Percentiles rank a stretch among this genome's conserved stretches.
Evolutionary conservation across 2,797 vertebrate species (phyloP).

Genomic region (Caiman crocodilus): DNA sequence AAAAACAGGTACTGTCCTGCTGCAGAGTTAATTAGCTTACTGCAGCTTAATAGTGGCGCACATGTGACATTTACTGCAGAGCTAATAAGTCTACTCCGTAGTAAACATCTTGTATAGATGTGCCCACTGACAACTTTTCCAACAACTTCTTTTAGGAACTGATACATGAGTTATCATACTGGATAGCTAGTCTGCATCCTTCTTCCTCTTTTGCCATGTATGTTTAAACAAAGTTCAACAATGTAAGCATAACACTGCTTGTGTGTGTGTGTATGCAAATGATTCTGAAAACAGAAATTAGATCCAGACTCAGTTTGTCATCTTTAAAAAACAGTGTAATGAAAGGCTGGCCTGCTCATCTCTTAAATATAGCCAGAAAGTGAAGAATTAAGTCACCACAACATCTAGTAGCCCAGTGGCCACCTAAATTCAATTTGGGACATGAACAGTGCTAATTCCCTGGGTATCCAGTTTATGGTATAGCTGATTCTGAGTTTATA

Average conservation of each 20-base stretch:
- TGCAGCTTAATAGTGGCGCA: too few relatives aligned
- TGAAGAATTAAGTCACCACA: background rate
- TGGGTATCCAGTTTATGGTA: rapidly evolving
- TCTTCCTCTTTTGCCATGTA: background rate
- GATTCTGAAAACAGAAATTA: background rate
- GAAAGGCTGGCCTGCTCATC: background rate
- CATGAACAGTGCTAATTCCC: background rate
- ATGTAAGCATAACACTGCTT: background rate
- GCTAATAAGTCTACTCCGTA: too few relatives aligned
- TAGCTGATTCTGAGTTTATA: background rate
- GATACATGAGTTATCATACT: background rate
- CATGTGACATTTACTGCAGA: too few relatives aligned
- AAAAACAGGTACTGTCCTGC: too few relatives aligned
- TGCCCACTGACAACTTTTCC: slow-evolving; percentile 9
- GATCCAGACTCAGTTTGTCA: background rate
- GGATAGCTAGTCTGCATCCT: background rate
- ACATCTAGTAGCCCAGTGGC: background rate
- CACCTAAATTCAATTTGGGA: background rate
- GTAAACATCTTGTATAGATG: too few relatives aligned
- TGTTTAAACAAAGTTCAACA: background rate
- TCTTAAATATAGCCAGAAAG: background rate
- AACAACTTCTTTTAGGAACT: slow-evolving; percentile 21
- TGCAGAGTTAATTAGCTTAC: too few relatives aligned
- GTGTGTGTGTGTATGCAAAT: background rate
- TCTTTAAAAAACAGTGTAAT: background rate